Evolutionary conservation across 2,888 invertebrate species (phyloP), one percentile per base, ranked within the genome.

Genomic region (Cheilosia urbana): DNA sequence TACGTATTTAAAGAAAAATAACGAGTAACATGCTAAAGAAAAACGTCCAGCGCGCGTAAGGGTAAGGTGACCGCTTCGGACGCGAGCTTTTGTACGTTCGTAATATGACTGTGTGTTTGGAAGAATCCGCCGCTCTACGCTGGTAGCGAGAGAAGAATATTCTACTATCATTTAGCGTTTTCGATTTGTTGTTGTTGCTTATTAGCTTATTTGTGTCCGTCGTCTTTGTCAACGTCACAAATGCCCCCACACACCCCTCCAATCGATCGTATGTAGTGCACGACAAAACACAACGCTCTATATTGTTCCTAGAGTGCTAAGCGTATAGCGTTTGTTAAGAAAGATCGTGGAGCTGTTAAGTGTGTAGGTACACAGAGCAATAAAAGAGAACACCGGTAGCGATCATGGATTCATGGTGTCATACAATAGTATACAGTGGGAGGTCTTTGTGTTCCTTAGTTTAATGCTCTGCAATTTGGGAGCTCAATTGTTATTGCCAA

Each of bases 51-150:
- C 51, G 37, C 37, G 37, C 37, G 60, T 45, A 75, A 85, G 84
- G 76, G 53, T 72, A 75, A 60, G 49, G 60, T 80, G 84, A 76
- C 84, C 84, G 75, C 75, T 84, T 79, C 55, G 76, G 84, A 80
- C 58, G 71, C 80, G 66, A 80, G 84, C 84, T 84, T 84, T 84
- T 84, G 66, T 65, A 84, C 79, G 80, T 72, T 80, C 69, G 62
- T 71, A 55, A 53, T 76, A 60, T 69, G 47, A 80, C 71, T 85
- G 78, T 76, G 68, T 79, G 63, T 57, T 55, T 79, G 55, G 65
- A 47, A 55, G 27, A 65, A 63, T 69, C 65, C 69, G 63, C 65
- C 79, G 68, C 63, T 66, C 65, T 51, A n/a, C 17, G 77, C 42
- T 58, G 11, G 45, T 57, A 47, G 69, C 63, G 72, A 58, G 60